Conservation (phyloP, 2,113 vertebrate species). For the Setophaga kirtlandii region DNA sequence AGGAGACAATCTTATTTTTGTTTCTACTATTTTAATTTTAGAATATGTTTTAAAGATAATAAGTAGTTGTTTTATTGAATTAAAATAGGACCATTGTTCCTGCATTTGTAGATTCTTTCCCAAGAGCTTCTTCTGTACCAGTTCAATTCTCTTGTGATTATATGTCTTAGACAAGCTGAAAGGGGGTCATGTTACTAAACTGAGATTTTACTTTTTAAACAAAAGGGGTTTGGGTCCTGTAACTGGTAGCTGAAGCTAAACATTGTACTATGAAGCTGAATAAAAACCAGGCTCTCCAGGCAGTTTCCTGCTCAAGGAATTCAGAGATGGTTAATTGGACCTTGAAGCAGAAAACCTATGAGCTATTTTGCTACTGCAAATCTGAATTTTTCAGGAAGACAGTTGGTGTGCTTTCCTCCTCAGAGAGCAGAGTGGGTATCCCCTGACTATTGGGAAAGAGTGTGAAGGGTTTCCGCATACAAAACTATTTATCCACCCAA, state of each 20-base stretch:
- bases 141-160: neutral
- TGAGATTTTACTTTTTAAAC: neutral
- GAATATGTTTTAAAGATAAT: neutral
- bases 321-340: neutral
- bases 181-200: neutral
- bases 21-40: neutral
- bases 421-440: neutral
- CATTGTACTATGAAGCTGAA: neutral
- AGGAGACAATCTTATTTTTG: neutral
- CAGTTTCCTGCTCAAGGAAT: neutral
- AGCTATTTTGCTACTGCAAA: neutral
- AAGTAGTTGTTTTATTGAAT: neutral
- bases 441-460: neutral
- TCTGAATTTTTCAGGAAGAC: neutral
- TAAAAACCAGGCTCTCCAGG: neutral
- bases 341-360: neutral
- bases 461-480: neutral
- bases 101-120: neutral
- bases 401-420: neutral
- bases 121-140: neutral
- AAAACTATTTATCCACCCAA: neutral
- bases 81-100: neutral
- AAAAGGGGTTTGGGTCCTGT: neutral
- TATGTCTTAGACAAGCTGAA: neutral
- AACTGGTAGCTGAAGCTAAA: neutral